Evolutionary conservation across 1,140 invertebrate species (phyloP), one percentile per base, ranked within the genome.

Genomic region (Colletes gigas): DNA sequence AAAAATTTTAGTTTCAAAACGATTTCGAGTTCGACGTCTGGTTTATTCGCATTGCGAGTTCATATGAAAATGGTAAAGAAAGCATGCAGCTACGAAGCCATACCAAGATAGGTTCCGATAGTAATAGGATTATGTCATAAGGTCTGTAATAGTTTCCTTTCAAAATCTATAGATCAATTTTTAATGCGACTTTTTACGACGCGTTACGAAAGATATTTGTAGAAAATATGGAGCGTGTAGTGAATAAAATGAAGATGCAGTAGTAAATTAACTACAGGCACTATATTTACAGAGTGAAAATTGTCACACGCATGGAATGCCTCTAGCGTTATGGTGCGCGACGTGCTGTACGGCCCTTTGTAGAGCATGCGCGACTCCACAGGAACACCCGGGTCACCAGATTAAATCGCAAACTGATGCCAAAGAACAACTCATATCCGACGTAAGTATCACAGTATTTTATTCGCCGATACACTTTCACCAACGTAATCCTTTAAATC

Each of bases 271-370:
- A 47, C 6, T 6, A 9, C 9, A 55, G 52, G 10, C 3, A 39
- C 54, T 52, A 14, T 69, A 52, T 81, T 90, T 90, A 39, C 86
- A 93, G 93, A 93, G 93, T 67, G 96, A 96, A 89, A 96, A 95
- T 88, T 97, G 96, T 90, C 94, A 95, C 87, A 95, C 95, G 68
- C 96, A 97, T 90, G 95, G 95, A 62, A 96, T 96, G 95, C 96
- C 96, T 30, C 91, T 95, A 78, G 95, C 95, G 47, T 91, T 96
- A 19, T 97, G 96, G 96, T 97, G 96, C 89, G 94, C 94, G 73
- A 95, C 94, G n/a, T 97, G 96, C 89, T 94, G 94, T 66, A 92
- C 92, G 30, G 92, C 94, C 39, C 92, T 97, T 17, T 97, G 96
- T 87, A 93, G 95, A 78, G 95, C 95, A 9, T 97, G 96, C 88